Conservation (phyloP, 2,797 vertebrate genomes). For the Coilia nasus region DNA sequence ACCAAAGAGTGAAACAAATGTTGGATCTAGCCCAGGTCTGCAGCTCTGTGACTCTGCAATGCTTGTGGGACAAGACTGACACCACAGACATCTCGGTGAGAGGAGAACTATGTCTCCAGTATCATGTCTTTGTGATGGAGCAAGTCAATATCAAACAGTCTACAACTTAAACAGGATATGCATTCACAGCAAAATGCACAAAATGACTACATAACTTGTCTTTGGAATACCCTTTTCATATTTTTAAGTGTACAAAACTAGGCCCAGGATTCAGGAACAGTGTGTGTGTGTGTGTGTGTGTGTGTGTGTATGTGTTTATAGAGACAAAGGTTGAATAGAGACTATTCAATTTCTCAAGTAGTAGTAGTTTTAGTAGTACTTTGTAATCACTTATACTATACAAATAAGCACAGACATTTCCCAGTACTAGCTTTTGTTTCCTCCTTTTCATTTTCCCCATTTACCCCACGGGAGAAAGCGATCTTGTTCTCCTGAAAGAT, state of each 20-base stretch:
- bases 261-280: too few species aligned
- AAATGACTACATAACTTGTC: neutral
- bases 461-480: neutral
- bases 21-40: neutral
- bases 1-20: neutral
- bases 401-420: neutral
- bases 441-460: neutral
- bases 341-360: neutral
- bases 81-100: too few species aligned
- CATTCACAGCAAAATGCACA: neutral
- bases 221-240: too few species aligned
- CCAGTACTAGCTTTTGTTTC: neutral
- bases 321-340: neutral
- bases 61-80: too few species aligned
- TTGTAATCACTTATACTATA: too few species aligned
- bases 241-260: too few species aligned
- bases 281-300: neutral
- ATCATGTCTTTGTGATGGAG: neutral
- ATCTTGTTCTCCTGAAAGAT: neutral
- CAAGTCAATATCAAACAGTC: neutral
- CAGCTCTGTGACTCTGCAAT: neutral
- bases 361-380: too few species aligned
- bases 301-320: neutral
- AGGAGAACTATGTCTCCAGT: neutral
- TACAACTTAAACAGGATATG: neutral